These are phyloP conservation scores for Melanotaenia trifasciata DNA, from an alignment of 2,797 vertebrate genomes.

Conservation along the genomic window DNA sequence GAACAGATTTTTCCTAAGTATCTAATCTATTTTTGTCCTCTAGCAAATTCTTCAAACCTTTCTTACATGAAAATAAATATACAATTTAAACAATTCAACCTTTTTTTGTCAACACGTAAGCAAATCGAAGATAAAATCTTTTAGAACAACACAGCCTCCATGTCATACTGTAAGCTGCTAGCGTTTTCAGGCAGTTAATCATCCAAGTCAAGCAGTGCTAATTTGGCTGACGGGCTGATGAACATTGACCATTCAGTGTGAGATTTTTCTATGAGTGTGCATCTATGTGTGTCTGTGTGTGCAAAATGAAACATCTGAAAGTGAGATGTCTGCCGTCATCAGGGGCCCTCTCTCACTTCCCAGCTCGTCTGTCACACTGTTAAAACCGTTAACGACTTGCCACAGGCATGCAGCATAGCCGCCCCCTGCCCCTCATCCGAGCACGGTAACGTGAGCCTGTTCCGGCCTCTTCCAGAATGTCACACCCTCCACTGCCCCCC, in stretches of 20 bases:
- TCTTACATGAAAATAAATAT: background rate
- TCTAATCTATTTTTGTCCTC: background rate
- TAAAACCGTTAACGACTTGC: constrained; percentile 81
- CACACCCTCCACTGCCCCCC: constrained; percentile 40
- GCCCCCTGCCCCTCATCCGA: constrained; percentile 43
- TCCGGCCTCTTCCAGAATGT: constrained; percentile 70
- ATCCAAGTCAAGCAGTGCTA: constrained; percentile 11
- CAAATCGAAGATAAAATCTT: constrained; percentile 1
- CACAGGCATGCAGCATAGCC: constrained; percentile 67
- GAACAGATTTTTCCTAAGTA: background rate
- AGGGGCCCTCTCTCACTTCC: constrained; percentile 58
- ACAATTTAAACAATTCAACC: background rate
- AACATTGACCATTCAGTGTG: constrained; percentile 38
- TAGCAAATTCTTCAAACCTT: background rate
- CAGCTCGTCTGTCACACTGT: constrained; percentile 75
- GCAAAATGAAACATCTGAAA: constrained; percentile 32
- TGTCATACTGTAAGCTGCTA: background rate
- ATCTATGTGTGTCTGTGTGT: constrained; percentile 14
- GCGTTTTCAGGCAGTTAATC: constrained; percentile 20
- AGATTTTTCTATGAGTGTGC: constrained; percentile 29
- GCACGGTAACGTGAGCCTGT: constrained; percentile 69
- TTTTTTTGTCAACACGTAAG: background rate
- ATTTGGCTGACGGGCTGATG: constrained; percentile 21
- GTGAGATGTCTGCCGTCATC: constrained; percentile 72
- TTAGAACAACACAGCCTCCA: background rate